Conservation (phyloP, 2,113 vertebrate genomes). For the Sula dactylatra region DNA sequence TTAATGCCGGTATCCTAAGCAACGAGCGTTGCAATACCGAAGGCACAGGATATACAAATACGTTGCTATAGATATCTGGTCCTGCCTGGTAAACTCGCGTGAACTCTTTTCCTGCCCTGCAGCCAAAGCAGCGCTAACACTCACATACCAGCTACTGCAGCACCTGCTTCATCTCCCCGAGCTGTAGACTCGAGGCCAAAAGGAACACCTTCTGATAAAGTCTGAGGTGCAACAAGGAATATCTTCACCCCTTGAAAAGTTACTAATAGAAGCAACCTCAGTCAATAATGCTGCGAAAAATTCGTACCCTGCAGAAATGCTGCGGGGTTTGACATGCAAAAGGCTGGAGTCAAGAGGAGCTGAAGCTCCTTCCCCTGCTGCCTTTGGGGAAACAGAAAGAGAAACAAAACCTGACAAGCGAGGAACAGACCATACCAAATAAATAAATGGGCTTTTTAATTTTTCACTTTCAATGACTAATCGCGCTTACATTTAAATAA, state of each 20-base stretch:
- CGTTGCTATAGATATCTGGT: conserved; percentile 28
- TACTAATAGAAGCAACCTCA: not conserved
- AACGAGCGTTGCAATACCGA: not conserved
- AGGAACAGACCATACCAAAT: not conserved
- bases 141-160: not conserved
- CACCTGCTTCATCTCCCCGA: not conserved
- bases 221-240: not conserved
- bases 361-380: not conserved
- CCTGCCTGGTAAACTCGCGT: not conserved
- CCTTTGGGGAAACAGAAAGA: not conserved
- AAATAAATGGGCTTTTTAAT: not conserved
- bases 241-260: not conserved
- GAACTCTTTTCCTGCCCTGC: conserved; percentile 16
- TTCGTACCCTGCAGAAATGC: not conserved
- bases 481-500: not conserved
- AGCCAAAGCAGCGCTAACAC: not conserved
- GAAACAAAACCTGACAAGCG: not conserved
- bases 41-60: conserved; percentile 32
- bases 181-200: not conserved
- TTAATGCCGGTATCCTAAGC: conserved; percentile 47
- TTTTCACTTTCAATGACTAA: not conserved
- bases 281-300: accelerated
- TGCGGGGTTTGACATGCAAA: not conserved
- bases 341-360: not conserved
- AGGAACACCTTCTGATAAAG: not conserved